Percentiles rank a stretch among this genome's conserved stretches.
phyloP scores from a whole-genome alignment of 1,140 invertebrate genomes.

The Ephestia elutella region DNA sequence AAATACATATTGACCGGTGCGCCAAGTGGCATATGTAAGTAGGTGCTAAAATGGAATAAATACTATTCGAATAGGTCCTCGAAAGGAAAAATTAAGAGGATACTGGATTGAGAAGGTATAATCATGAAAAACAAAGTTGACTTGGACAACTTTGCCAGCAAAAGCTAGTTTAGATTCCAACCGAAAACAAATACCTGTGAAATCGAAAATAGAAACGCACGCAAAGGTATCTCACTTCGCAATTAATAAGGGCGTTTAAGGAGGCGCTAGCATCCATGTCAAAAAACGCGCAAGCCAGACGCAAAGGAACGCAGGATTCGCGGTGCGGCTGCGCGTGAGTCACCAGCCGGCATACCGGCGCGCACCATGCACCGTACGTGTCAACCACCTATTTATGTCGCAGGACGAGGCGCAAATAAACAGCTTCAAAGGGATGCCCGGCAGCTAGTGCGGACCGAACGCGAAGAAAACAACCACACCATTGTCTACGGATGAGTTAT shows the following conservation, averaged over 20 bases:
- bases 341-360: slow-evolving; percentile 53
- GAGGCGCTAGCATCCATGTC: slow-evolving; percentile 5
- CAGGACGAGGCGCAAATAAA: slow-evolving; percentile 72
- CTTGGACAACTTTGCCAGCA: no score
- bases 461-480: slow-evolving; percentile 58
- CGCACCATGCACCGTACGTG: slow-evolving; percentile 62
- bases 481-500: slow-evolving; percentile 69
- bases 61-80: no score
- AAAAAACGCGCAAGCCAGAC: slow-evolving; percentile 20
- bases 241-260: neutral
- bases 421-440: slow-evolving; percentile 68
- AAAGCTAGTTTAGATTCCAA: no score
- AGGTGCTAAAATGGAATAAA: no score
- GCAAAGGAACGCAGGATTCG: slow-evolving; percentile 39
- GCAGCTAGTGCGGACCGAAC: slow-evolving; percentile 36
- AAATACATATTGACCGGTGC: no score
- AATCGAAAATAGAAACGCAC: neutral
- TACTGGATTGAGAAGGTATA: no score
- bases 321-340: slow-evolving; percentile 54
- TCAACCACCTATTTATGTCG: slow-evolving; percentile 72
- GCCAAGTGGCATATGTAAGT: no score
- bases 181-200: neutral
- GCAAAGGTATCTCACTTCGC: neutral
- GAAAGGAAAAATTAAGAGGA: no score
- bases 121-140: no score